Base-by-base conservation (phyloP, 2,113 vertebrate genomes). In the Oreocharis arfaki region DNA sequence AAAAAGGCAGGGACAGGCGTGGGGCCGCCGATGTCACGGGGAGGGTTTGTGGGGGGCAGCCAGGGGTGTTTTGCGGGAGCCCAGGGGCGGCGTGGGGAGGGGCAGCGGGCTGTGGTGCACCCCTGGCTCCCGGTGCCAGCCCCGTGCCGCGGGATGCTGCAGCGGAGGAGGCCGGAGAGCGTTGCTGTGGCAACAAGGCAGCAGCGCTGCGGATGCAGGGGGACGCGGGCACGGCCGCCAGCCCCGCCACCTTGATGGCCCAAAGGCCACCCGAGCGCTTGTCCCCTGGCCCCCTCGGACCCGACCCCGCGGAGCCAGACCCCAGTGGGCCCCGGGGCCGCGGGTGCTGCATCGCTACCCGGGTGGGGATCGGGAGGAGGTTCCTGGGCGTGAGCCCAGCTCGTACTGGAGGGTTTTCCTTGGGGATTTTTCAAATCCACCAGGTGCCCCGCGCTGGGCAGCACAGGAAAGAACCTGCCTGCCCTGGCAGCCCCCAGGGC, bases 171-270 rank as follows among this genome's bases (percentile, higher is more conserved):
- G 74, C 94, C 12, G 3, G 75, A 44, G 78, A 76, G 61, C 2
- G 96, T 97, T 97, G 95, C 96, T 79, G 82, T 94, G 95, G 96
- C 92, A 97, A 97, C 96, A 1, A 46, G 85, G 70, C 44, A 5
- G 92, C 78, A 52, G 93, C 22, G 11, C 57, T 8, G 75, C 10
- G 13, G 92, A 76, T 95, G 82, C 90, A 26, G 70, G 56, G 60
- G 87, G 73, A 80, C 0, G 6, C 55, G 5, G 83, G 63, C 87
- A 52, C 3, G 78, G 92, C 87, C 0, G 19, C 55, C 59, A 22
- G 87, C 41, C 59, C 4, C 0, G 10, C 41, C 28, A 7, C 63
- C 24, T 16, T 0, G 4, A 0, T 4, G 6, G 10, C 76, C 64
- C 35, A 18, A 39, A 78, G 47, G 89, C 11, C 4, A 42, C 42